Percentiles rank a stretch among this genome's conserved stretches.
Evolutionary conservation across 1,140 invertebrate species (phyloP).

Genomic region (Hydropsyche tenuis): DNA sequence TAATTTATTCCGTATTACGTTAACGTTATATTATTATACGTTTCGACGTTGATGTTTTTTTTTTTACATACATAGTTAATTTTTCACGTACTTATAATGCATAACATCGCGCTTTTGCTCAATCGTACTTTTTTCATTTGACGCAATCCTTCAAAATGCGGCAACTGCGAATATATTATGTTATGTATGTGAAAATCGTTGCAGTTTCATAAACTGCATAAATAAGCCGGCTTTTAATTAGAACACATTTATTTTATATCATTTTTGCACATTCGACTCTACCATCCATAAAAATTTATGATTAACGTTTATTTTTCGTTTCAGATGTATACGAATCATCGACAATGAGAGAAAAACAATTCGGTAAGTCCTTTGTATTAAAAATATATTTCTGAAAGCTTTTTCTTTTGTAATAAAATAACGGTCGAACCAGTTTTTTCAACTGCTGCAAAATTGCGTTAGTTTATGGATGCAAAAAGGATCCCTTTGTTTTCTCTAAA

Average conservation of each 20-base stretch:
- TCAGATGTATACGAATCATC: conserved; percentile 47
- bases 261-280: background rate
- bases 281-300: background rate
- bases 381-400: background rate
- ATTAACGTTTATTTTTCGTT: conserved; percentile 36
- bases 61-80: conserved; percentile 3
- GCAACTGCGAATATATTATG: too few species aligned
- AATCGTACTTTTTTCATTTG: background rate
- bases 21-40: conserved; percentile 10
- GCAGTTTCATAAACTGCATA: too few species aligned
- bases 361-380: conserved; percentile 35
- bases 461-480: too few species aligned
- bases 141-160: too few species aligned
- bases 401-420: conserved; percentile 1
- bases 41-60: conserved; percentile 21
- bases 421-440: background rate
- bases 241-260: too few species aligned
- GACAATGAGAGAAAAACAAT: conserved; percentile 47
- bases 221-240: too few species aligned
- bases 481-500: too few species aligned
- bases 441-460: too few species aligned
- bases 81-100: too few species aligned
- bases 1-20: conserved; percentile 36
- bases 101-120: background rate
- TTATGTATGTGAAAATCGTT: too few species aligned